These are phyloP conservation scores for Andrena minutula DNA, from an alignment of 2,888 invertebrate species.

Conservation along the genomic window DNA sequence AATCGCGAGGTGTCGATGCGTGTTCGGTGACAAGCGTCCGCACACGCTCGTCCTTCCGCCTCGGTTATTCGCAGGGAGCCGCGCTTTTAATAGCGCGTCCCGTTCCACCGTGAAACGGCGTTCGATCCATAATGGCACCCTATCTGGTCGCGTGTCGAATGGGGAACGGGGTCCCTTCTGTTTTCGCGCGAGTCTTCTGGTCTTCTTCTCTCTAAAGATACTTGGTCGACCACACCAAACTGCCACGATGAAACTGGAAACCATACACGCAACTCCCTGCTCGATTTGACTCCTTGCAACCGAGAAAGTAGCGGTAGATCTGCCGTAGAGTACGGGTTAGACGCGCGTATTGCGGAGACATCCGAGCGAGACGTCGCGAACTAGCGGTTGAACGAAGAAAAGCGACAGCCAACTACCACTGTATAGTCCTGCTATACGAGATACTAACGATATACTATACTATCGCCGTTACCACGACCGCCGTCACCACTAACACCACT, in stretches of 20 bases:
- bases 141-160: neutral
- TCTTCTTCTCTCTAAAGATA: neutral
- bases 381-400: slow-evolving; percentile 51
- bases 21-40: slow-evolving; percentile 9
- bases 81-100: slow-evolving; percentile 42
- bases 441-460: slow-evolving; percentile 49
- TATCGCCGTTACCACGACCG: slow-evolving; percentile 50
- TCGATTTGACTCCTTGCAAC: slow-evolving; percentile 44
- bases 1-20: neutral
- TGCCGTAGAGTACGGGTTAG: slow-evolving; percentile 18
- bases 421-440: slow-evolving; percentile 57
- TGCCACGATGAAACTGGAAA: slow-evolving; percentile 23
- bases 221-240: slow-evolving; percentile 17
- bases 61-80: slow-evolving; percentile 33
- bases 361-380: slow-evolving; percentile 30
- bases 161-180: neutral
- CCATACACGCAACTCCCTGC: slow-evolving; percentile 58
- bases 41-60: slow-evolving; percentile 8
- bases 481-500: slow-evolving; percentile 49
- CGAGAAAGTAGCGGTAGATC: slow-evolving; percentile 38
- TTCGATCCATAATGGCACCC: neutral
- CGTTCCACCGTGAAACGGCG: slow-evolving; percentile 16
- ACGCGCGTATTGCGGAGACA: slow-evolving; percentile 8
- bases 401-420: slow-evolving; percentile 72
- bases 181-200: neutral